Base-by-base conservation (phyloP, 2,113 vertebrate genomes). In the Neoarius graeffei region DNA sequence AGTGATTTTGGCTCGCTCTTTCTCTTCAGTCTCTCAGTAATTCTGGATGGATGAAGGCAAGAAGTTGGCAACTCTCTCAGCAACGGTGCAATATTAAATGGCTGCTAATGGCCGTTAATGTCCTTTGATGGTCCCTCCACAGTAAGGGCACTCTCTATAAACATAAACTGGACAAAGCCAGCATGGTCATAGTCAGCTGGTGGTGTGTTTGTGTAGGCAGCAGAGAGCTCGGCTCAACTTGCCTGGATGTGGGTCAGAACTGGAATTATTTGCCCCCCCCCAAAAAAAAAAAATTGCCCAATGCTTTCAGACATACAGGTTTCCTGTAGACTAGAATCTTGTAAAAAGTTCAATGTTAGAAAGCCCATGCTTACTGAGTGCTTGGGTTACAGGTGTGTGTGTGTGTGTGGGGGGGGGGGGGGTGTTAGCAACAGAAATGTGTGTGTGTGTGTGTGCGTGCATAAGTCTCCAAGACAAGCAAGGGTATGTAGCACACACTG, bases 321-420 rank as follows among this genome's bases (percentile, higher is more conserved):
- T 87, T 77, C 92, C 88, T 88, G 91, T 90, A 87, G 92, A 87
- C 90, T 27, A 56, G 85, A 88, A 86, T 91, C 90, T 91, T 85
- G 67, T 91, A 93, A 93, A 92, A 91, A 85, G 90, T 91, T 92
- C 89, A 86, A 81, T 67, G 50, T 89, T 90, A 90, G 90, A 91
- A 27, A 91, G 92, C 84, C 30, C 85, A 91, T 1, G 69, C 89
- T 91, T 89, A 84, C 88, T 73, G 85, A 90, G 87, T 7, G 87
- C 88, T 86, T 85, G 85, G 64, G 91, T 85, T 88, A 88, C 89
- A 83, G 87, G 87, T 92, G 87, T n/a, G 62, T 62, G 84, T 81
- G 83, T 71, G 87, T 91, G 87, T 30, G 67, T 57, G 86, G n/a
- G 79, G 81, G 9, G 77, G 88, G 23, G 82, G 0, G 87, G 86